These are phyloP conservation scores for Macaca mulatta DNA, from an alignment of 2,113 vertebrate genomes.

Conservation along the genomic window DNA sequence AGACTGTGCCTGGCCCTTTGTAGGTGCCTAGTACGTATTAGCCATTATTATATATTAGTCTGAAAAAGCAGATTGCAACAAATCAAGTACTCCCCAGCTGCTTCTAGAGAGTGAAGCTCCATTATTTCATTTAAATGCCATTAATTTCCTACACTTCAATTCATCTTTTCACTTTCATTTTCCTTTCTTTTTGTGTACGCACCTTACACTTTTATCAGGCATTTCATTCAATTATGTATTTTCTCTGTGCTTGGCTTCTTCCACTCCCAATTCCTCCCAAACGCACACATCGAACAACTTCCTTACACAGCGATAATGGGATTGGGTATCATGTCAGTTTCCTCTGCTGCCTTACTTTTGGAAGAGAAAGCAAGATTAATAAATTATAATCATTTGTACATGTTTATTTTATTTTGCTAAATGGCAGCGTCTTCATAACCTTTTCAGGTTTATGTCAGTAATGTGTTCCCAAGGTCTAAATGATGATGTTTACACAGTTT, in stretches of 20 bases:
- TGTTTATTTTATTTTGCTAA: conserved; percentile 53
- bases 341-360: conserved; percentile 23
- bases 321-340: not conserved
- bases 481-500: conserved; percentile 33
- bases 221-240: conserved; percentile 16
- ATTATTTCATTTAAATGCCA: not conserved
- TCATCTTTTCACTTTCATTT: not conserved
- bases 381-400: conserved; percentile 43
- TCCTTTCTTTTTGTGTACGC: not conserved
- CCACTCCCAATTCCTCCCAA: not conserved
- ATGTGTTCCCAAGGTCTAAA: not conserved
- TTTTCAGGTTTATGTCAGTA: conserved; percentile 4
- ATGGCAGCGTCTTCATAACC: conserved; percentile 22
- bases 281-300: not conserved
- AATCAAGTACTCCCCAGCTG: not conserved
- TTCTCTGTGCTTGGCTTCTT: not conserved
- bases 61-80: not conserved
- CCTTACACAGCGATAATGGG: conserved; percentile 5
- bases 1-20: not conserved
- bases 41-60: not conserved
- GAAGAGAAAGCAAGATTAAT: conserved; percentile 59
- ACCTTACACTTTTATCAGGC: not conserved
- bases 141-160: not conserved
- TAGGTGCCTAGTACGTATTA: not conserved
- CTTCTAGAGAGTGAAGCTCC: not conserved